A percentile compares a stretch with the other conserved stretches of the same genome.
These are phyloP conservation scores for Molanna angustata DNA, from an alignment of 2,888 invertebrate species.

Conservation along the genomic window DNA sequence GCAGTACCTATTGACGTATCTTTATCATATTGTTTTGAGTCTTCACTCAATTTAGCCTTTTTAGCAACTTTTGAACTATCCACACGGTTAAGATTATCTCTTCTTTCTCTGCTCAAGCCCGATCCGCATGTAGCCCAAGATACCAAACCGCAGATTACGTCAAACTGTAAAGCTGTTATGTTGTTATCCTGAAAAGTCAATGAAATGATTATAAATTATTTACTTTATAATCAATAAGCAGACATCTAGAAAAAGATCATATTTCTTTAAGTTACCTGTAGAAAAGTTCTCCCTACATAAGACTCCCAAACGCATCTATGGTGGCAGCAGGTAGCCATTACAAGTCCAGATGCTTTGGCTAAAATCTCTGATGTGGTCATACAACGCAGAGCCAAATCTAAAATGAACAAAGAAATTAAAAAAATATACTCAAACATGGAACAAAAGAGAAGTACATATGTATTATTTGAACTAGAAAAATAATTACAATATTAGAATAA, in stretches of 20 bases:
- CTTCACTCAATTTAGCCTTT: slow-evolving; percentile 18
- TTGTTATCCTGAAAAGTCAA: slow-evolving; percentile 49
- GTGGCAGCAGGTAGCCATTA: slow-evolving; percentile 89
- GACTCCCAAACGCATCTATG: slow-evolving; percentile 74
- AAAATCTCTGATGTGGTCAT: slow-evolving; percentile 47
- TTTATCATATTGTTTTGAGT: not conserved
- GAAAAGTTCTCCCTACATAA: slow-evolving; percentile 67
- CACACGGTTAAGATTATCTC: slow-evolving; percentile 37
- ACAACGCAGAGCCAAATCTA: slow-evolving; percentile 73
- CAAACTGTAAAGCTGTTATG: slow-evolving; percentile 63
- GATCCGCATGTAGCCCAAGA: slow-evolving; percentile 89
- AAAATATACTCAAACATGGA: slow-evolving; percentile 4
- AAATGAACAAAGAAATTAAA: no score
- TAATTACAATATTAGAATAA: no score
- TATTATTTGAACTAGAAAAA: no score
- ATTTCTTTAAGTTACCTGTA: slow-evolving; percentile 43
- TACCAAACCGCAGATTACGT: slow-evolving; percentile 74
- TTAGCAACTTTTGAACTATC: slow-evolving; percentile 14
- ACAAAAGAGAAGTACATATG: no score
- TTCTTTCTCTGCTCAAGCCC: slow-evolving; percentile 57
- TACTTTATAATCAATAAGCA: no score
- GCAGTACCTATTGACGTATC: not conserved
- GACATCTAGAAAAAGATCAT: no score
- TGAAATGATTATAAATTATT: no score
- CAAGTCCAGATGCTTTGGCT: slow-evolving; percentile 54